Percentiles rank a stretch among this genome's conserved stretches.
phyloP scores from a whole-genome alignment of 1,140 invertebrate species.

The Coboldia fuscipes region DNA sequence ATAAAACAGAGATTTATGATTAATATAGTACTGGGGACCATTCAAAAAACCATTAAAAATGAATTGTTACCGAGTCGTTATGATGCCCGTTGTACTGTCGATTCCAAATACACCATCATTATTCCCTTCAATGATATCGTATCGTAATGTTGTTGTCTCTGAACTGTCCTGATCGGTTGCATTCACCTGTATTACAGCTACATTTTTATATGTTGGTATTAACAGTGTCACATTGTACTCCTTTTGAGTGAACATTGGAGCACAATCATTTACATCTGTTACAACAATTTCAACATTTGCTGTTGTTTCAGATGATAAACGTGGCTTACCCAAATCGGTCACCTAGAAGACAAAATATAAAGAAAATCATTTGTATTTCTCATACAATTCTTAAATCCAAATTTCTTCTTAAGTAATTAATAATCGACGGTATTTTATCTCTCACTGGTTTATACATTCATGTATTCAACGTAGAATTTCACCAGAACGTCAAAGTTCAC shows the following conservation, averaged over 20 bases:
- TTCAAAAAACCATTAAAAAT: no score
- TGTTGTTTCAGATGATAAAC: conserved; percentile 47
- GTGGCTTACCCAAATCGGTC: conserved; percentile 64
- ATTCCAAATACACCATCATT: conserved; percentile 55
- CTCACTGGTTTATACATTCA: no score
- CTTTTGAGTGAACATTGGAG: conserved; percentile 46
- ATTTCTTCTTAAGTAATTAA: no score
- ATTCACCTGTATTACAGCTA: conserved; percentile 39
- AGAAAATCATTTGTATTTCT: no score
- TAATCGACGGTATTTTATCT: no score
- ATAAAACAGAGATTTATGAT: background rate
- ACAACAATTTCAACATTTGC: conserved; percentile 55
- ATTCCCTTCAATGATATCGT: conserved; percentile 69
- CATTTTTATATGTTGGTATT: conserved; percentile 55
- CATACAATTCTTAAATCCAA: background rate
- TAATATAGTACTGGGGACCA: background rate
- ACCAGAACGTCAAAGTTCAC: no score
- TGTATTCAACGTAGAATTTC: no score
- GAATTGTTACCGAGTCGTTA: conserved; percentile 27
- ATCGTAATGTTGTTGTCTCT: conserved; percentile 35
- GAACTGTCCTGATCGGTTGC: conserved; percentile 55
- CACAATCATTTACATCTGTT: conserved; percentile 69
- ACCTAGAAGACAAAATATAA: conserved; percentile 26
- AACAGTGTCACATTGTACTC: conserved; percentile 58
- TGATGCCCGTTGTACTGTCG: conserved; percentile 43